Conservation (phyloP, 2,888 invertebrate species). For the Harpalus rufipes region DNA sequence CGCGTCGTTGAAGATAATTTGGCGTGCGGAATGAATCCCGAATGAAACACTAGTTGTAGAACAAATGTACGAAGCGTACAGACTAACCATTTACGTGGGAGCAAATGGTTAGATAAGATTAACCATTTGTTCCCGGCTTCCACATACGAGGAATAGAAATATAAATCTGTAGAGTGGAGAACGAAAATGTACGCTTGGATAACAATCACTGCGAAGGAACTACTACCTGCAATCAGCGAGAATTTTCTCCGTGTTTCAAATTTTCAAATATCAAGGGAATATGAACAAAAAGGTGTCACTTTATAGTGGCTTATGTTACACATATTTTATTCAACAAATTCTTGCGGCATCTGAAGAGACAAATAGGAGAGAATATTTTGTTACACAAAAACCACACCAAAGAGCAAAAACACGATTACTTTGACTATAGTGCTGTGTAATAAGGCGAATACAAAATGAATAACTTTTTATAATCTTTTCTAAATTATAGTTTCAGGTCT, state of each 20-base stretch:
- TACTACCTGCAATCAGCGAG: background rate
- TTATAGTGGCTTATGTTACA: background rate
- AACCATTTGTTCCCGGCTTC: background rate
- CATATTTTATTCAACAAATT: background rate
- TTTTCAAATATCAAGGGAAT: background rate
- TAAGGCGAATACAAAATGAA: too few species aligned
- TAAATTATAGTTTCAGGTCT: too few species aligned
- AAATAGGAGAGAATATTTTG: background rate
- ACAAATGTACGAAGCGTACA: slow-evolving; percentile 1
- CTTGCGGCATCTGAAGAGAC: background rate
- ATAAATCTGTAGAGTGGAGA: background rate
- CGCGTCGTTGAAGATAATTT: background rate
- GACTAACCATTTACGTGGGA: background rate
- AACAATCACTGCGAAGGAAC: background rate
- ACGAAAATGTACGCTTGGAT: background rate
- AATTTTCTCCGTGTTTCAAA: background rate
- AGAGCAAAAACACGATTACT: too few species aligned
- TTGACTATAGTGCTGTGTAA: too few species aligned
- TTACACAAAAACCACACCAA: background rate
- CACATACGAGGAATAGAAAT: background rate
- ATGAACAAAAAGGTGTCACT: background rate
- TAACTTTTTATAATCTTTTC: too few species aligned
- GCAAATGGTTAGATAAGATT: slow-evolving; percentile 6
- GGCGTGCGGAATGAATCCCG: background rate
- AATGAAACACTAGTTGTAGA: slow-evolving; percentile 2